These are phyloP conservation scores for Phoeniculus purpureus DNA, from an alignment of 2,797 vertebrate genomes.

Conservation along the genomic window DNA sequence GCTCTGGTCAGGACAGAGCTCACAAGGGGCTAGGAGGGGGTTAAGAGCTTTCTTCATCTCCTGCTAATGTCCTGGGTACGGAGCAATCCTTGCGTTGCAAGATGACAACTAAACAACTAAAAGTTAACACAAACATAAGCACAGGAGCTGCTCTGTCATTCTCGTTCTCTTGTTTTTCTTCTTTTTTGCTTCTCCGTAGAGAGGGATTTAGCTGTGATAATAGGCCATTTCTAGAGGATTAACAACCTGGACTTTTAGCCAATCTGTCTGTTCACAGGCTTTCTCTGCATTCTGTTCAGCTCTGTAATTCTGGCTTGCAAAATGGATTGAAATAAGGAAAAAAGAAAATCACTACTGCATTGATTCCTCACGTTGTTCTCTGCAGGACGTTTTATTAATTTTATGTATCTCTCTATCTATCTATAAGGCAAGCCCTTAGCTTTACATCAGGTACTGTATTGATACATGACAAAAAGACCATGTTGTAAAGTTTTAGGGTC, in stretches of 20 bases:
- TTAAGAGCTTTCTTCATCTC: neutral
- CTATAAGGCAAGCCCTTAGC: neutral
- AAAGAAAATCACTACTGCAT: neutral
- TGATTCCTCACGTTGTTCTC: neutral
- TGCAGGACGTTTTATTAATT: neutral
- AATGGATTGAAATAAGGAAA: neutral
- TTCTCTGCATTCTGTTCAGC: neutral
- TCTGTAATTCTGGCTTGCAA: neutral
- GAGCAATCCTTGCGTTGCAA: neutral
- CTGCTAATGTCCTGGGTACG: neutral
- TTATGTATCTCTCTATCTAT: neutral
- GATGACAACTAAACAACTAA: neutral
- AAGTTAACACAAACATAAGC: neutral
- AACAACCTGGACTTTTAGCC: neutral
- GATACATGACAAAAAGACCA: neutral
- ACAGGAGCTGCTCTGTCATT: neutral
- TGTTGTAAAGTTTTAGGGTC: neutral
- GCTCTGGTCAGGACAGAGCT: neutral
- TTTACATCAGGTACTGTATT: neutral
- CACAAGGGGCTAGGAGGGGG: neutral
- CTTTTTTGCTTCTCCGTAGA: neutral
- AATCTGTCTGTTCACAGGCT: neutral
- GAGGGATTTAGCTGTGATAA: conserved; percentile 9
- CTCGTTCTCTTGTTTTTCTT: neutral
- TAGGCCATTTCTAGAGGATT: neutral